These are phyloP conservation scores for Agrotis puta DNA, from an alignment of 2,888 invertebrate genomes.

Conservation along the genomic window DNA sequence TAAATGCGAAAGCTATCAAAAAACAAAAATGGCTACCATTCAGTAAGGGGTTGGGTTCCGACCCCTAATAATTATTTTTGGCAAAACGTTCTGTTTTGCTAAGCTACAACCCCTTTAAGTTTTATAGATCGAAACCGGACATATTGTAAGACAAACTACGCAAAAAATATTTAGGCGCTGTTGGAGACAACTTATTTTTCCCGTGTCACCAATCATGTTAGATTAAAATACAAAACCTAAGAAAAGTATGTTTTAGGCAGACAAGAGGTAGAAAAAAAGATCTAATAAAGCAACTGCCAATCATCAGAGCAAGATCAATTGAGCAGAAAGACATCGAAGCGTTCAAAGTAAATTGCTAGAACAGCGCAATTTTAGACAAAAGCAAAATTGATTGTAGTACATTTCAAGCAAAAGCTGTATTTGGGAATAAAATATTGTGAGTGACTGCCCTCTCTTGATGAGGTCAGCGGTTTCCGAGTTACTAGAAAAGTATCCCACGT, in stretches of 20 bases:
- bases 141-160: not conserved
- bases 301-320: conserved; percentile 32
- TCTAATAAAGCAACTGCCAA: conserved; percentile 13
- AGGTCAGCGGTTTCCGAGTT: no score
- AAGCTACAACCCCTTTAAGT: no score
- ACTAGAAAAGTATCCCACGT: no score
- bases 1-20: no score
- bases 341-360: conserved; percentile 39
- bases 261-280: not conserved
- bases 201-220: not conserved
- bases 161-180: not conserved
- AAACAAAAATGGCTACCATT: no score
- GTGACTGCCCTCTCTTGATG: not conserved
- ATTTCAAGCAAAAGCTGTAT: conserved; percentile 18
- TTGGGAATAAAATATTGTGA: not conserved
- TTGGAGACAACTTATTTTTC: not conserved
- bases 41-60: no score
- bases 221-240: not conserved
- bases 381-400: conserved; percentile 24
- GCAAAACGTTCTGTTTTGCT: no score
- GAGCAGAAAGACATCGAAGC: conserved; percentile 32
- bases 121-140: no score
- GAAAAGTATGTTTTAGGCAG: conserved; percentile 20
- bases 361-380: conserved; percentile 32
- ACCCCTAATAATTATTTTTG: no score